Base-by-base conservation (phyloP, 2,797 vertebrate species). In the Eremophila alpestris region DNA sequence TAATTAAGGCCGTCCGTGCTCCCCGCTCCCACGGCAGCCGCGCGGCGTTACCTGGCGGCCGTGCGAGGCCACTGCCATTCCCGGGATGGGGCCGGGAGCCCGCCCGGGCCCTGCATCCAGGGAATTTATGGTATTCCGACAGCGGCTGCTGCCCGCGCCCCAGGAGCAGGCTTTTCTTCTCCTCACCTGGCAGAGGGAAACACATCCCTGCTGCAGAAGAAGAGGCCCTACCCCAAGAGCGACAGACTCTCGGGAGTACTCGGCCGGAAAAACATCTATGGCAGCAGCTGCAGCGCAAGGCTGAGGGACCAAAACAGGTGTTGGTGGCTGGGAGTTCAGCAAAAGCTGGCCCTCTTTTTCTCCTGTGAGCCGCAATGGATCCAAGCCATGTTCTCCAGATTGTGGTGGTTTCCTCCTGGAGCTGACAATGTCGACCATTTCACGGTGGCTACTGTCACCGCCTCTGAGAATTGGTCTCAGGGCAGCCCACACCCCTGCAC, bases 71-170 rank as follows among this genome's bases (percentile, higher is more conserved):
- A 45, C 84, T 58, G 59, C 45, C n/a, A n/a, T n/a, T n/a, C n/a
- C n/a, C 6, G 49, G 49, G 86, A 23, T 7, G 30, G 26, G 51
- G 32, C 16, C 13, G 11, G 9, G 10, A 34, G 45, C 21, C 11
- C n/a, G 5, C 13, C 38, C 6, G 5, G 24, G 24, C 15, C 48
- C 2, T 2, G 34, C 5, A 1, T 12, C 23, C 32, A 1, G 13
- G 8, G 29, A 16, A 21, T 9, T 20, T 14, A 2, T 5, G 19
- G 43, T 23, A 48, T 5, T 5, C 20, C 7, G 10, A 2, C 14
- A 1, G 10, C 8, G 3, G 13, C 21, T 26, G 30, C 69, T 20
- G 41, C 16, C 32, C 17, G 4, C 27, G 19, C 5, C 26, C 11
- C 21, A 18, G 7, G 5, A 19, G 4, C 36, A 20, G 14, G 13